Conservation (phyloP, 2,113 vertebrate genomes). For the Sylvia atricapilla region DNA sequence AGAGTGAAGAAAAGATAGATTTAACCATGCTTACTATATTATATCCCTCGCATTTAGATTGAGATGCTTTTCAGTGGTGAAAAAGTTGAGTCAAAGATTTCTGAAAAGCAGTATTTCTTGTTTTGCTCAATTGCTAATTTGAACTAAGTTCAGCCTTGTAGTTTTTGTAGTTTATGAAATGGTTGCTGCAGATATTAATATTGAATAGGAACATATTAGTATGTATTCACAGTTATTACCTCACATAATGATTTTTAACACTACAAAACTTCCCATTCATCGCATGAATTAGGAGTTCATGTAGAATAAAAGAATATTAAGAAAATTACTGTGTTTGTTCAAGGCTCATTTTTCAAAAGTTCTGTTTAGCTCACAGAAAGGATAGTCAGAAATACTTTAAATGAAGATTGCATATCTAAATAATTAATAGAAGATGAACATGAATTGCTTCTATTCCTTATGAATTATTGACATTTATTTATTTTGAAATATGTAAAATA, state of each 20-base stretch:
- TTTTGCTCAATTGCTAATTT: neutral
- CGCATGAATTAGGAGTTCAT: constrained; percentile 17
- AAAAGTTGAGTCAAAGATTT: neutral
- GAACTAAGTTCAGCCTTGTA: neutral
- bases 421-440: constrained; percentile 16
- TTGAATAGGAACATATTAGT: neutral
- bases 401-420: neutral
- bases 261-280: constrained; percentile 9
- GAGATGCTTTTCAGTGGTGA: neutral
- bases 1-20: neutral
- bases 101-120: neutral
- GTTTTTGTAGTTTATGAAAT: neutral
- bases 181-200: neutral
- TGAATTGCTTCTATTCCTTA: neutral
- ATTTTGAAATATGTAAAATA: constrained; percentile 17
- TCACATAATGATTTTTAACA: constrained; percentile 41
- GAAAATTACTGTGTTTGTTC: constrained; percentile 28
- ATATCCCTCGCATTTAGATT: neutral
- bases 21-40: neutral
- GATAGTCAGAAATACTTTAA: neutral
- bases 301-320: constrained; percentile 18
- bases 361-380: neutral
- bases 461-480: neutral
- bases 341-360: constrained; percentile 36
- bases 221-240: constrained; percentile 24